Base-by-base conservation (phyloP, 2,113 vertebrate species). In the Sardina pilchardus region DNA sequence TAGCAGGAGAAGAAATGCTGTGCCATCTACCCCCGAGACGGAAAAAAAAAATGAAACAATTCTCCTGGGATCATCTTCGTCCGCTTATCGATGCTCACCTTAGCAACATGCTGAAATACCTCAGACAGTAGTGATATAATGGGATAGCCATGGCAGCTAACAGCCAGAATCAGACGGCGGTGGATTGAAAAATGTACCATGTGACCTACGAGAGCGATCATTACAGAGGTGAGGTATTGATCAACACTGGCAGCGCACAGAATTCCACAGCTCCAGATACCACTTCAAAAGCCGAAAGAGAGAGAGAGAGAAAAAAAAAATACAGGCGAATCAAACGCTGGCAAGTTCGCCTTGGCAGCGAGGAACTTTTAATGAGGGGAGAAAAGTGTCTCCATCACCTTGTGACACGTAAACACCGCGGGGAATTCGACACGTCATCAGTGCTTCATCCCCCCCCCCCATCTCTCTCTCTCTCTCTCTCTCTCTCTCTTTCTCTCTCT, bases 321-420 rank as follows among this genome's bases (percentile, higher is more conserved):
- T 71, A 71, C 16, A 63, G 19, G 21, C 5, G 63, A 87, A 82
- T 87, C 42, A 17, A 59, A 83, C 12, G 59, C 67, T 44, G 43
- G 26, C 88, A 21, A 83, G 53, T 47, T 42, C 36, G 83, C 80
- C 43, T 89, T 83, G 85, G 71, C 45, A 85, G 86, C 88, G 39
- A 87, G 59, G 44, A 91, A 93, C 90, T 91, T 92, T 93, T 93
- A 93, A 92, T 90, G 92, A 94, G 89, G 85, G 82, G 47, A 82
- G 85, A 90, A 92, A 91, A 92, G 88, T 87, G 84, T 89, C 42
- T 78, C 89, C 91, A 88, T 90, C 92, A 90, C 87, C 90, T 90
- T 92, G 85, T 91, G 88, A 92, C 89, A 90, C 86, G 86, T 88
- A 87, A 89, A 92, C 87, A 89, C 86, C 83, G 85, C 82, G 83